A percentile compares a stretch with the other conserved stretches of the same genome.
Evolutionary conservation across 2,113 vertebrate species (phyloP).

Genomic region (Platycercus adscitus): DNA sequence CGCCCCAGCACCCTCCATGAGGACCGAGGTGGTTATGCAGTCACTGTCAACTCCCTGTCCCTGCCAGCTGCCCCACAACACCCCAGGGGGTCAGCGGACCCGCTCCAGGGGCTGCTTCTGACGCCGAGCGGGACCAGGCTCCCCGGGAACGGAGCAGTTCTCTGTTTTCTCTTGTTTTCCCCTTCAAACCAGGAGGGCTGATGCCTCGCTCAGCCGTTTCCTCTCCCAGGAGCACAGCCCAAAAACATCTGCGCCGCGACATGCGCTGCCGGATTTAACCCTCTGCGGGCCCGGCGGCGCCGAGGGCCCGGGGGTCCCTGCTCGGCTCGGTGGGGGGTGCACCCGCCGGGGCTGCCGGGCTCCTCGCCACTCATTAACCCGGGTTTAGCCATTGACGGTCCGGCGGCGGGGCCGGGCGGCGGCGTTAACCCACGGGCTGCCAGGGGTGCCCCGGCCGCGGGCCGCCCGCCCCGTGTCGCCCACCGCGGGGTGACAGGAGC

Average conservation of each 20-base stretch:
- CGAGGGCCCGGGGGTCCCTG: not conserved
- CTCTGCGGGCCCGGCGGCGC: not conserved
- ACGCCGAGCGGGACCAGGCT: not conserved
- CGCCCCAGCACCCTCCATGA: not conserved
- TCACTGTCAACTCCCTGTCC: not conserved
- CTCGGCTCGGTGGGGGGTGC: not conserved
- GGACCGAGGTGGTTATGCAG: not conserved
- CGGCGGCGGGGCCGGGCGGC: not conserved
- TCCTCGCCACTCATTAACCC: constrained; percentile 67
- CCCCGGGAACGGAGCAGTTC: not conserved
- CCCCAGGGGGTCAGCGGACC: not conserved
- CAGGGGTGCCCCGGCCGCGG: not conserved
- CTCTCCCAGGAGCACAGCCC: constrained; percentile 69
- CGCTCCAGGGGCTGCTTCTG: not conserved
- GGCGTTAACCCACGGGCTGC: constrained; percentile 7
- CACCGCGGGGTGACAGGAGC: not conserved
- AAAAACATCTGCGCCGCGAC: constrained; percentile 74
- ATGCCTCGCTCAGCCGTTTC: constrained; percentile 58
- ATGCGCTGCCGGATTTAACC: constrained; percentile 45
- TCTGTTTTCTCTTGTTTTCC: constrained; percentile 20
- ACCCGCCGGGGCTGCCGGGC: not conserved
- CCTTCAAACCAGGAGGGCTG: constrained; percentile 28
- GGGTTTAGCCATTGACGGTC: constrained; percentile 66
- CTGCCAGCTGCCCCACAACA: not conserved
- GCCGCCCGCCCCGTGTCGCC: not conserved